These are phyloP conservation scores for Dynastes maya DNA, from an alignment of 2,888 invertebrate species.

Conservation along the genomic window DNA sequence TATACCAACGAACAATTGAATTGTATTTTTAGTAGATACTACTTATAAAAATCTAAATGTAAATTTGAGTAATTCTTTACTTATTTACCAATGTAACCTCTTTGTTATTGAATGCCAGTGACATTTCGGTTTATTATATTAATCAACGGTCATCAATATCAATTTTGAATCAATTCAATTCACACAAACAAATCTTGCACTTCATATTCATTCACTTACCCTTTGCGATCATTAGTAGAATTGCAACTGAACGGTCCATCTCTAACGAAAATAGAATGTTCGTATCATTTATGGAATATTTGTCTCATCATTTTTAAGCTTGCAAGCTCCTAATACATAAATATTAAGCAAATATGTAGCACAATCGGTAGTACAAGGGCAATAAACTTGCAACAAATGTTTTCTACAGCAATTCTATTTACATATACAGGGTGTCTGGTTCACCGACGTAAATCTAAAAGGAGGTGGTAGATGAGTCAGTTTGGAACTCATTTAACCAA, in stretches of 20 bases:
- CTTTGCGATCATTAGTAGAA: background rate
- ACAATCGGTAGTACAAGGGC: no score
- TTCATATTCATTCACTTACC: background rate
- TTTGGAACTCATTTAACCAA: no score
- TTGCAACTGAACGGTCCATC: background rate
- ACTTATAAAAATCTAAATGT: background rate
- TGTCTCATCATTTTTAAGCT: background rate
- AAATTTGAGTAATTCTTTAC: background rate
- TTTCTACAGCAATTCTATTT: no score
- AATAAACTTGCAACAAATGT: no score
- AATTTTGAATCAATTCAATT: background rate
- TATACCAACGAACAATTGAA: no score
- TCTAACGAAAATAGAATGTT: slow-evolving; percentile 14
- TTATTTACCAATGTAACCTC: background rate
- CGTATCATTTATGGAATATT: background rate
- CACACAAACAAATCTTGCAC: background rate
- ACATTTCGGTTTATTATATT: background rate
- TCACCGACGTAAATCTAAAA: no score
- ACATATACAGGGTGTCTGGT: no score
- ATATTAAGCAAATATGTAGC: no score
- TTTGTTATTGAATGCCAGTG: slow-evolving; percentile 7
- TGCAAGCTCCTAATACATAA: no score
- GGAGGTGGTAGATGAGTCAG: no score
- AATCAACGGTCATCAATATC: background rate
- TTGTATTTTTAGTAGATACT: no score